These are phyloP conservation scores for Leptarthrus brevirostris DNA, from an alignment of 2,888 invertebrate genomes.

Conservation along the genomic window DNA sequence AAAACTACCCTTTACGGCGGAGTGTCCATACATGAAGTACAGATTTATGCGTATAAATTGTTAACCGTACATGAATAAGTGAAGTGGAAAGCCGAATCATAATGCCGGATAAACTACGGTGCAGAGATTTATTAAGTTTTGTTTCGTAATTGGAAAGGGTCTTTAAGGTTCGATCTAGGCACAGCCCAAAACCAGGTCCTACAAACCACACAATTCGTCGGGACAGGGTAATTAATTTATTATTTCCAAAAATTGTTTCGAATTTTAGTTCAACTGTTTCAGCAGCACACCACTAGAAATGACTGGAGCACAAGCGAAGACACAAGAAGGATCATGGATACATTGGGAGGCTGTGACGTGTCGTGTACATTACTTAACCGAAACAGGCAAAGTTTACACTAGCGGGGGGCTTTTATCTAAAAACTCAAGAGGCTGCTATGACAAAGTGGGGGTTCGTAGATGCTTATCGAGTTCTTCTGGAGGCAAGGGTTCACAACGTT, in stretches of 20 bases:
- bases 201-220: slow-evolving; percentile 8
- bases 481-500: slow-evolving; percentile 30
- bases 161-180: not conserved
- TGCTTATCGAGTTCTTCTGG: too few relatives aligned
- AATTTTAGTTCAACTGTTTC: slow-evolving; percentile 44
- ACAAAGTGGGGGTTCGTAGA: too few relatives aligned
- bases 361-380: slow-evolving; percentile 50
- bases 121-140: slow-evolving; percentile 49
- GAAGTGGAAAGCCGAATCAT: slow-evolving; percentile 50
- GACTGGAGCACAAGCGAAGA: not conserved
- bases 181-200: not conserved
- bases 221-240: slow-evolving; percentile 49
- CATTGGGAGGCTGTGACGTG: slow-evolving; percentile 24
- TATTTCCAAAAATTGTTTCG: slow-evolving; percentile 50
- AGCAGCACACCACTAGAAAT: not conserved
- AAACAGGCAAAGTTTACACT: slow-evolving; percentile 21
- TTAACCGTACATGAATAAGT: slow-evolving; percentile 51
- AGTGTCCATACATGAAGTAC: not conserved
- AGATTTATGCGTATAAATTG: slow-evolving; percentile 44
- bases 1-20: not conserved
- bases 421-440: slow-evolving; percentile 13
- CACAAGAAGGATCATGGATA: not conserved
- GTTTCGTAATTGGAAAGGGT: slow-evolving; percentile 15
- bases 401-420: slow-evolving; percentile 24
- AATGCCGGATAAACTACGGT: slow-evolving; percentile 47